Conservation (phyloP, 2,888 invertebrate genomes). For the Parnassius apollo region DNA sequence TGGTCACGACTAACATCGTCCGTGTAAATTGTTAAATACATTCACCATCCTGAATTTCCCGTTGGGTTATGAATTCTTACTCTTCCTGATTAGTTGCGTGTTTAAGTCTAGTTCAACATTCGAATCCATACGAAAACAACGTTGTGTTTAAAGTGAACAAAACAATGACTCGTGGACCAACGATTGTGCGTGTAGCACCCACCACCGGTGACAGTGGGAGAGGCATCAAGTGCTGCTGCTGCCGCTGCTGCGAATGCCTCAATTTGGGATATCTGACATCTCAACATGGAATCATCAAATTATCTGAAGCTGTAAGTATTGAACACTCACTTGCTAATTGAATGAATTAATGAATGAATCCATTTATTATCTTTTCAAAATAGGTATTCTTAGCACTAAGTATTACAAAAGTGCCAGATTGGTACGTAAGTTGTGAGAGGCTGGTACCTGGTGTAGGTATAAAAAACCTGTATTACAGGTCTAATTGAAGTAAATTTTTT, state of each 20-base stretch:
- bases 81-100: conserved; percentile 7
- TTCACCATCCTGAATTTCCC: conserved; percentile 64
- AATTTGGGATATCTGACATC: conserved; percentile 88
- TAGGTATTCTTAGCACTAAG: no score
- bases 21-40: conserved; percentile 57
- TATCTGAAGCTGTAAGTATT: conserved; percentile 86
- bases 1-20: conserved; percentile 67
- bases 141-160: conserved; percentile 12
- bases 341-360: no score
- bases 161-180: conserved; percentile 71
- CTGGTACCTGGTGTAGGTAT: no score
- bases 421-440: no score
- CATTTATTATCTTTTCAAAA: no score
- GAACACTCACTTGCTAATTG: neutral
- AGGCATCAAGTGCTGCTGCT: conserved; percentile 87
- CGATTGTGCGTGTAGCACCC: conserved; percentile 70
- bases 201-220: conserved; percentile 54
- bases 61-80: conserved; percentile 40
- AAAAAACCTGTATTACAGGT: neutral
- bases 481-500: neutral
- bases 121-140: conserved; percentile 1
- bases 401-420: no score
- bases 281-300: conserved; percentile 86
- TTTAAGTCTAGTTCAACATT: neutral
- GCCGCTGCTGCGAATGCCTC: conserved; percentile 89